Base-by-base conservation (phyloP, 2,113 vertebrate genomes). In the Illadopsis cleaveri region DNA sequence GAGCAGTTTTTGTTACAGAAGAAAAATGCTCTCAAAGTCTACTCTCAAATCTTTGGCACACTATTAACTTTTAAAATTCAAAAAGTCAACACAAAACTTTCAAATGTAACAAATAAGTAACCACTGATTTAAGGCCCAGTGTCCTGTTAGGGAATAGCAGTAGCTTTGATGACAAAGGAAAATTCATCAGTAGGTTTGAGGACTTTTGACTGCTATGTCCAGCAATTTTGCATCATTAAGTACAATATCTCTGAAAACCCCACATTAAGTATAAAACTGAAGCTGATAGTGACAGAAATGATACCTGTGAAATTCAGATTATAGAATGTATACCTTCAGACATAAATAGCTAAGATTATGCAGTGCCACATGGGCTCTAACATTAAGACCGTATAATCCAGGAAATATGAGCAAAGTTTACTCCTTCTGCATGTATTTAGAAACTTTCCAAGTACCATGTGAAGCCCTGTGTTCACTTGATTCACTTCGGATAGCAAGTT, bases 221-320 rank as follows among this genome's bases (percentile, higher is more conserved):
- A 79, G 38, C 23, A 61, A 20, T 82, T 54, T 66, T 31, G 2
- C 19, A 57, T 30, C 40, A 14, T 51, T 22, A 31, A 47, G 15
- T n/a, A 48, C 19, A 64, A 6, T 5, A 44, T 0, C 0, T 17
- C 30, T 57, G 40, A 80, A 65, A 47, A 28, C 3, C 21, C 13
- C 4, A 40, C 4, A 5, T 5, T 15, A 19, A 72, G 5, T 30
- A 62, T 11, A 53, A 53, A 81, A 37, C 19, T 11, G 20, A 91
- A 70, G 77, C 24, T 82, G 51, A 42, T 70, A 35, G n/a, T 53
- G 15, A 80, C 33, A 85, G 38, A 68, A 73, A 44, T 5, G 0
- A 3, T 15, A 64, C 25, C 10, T 70, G n/a, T 17, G 20, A 81
- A 23, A 15, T 15, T 38, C 31, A 82, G 6, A 33, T 19, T 38